A percentile compares a stretch with the other conserved stretches of the same genome.
Conservation (phyloP, 2,888 invertebrate species). For the Isotomurus palustris region DNA sequence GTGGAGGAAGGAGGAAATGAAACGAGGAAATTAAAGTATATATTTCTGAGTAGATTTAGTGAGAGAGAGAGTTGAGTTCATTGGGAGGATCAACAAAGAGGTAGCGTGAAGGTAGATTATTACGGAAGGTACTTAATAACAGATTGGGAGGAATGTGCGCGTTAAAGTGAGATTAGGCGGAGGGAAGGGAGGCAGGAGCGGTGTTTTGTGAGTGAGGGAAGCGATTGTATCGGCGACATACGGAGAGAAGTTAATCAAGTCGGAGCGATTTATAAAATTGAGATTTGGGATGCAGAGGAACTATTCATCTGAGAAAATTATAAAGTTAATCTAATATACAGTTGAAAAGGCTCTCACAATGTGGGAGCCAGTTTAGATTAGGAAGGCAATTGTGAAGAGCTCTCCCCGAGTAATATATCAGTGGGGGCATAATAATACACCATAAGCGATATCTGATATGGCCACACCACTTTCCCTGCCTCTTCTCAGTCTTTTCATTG, state of each 20-base stretch:
- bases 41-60: not conserved
- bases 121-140: too few species aligned
- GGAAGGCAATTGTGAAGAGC: constrained; percentile 39
- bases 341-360: constrained; percentile 43
- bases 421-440: constrained; percentile 29
- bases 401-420: constrained; percentile 39
- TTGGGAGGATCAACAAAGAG: not conserved
- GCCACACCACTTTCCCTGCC: constrained; percentile 5
- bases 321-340: constrained; percentile 45
- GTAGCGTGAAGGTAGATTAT: too few species aligned
- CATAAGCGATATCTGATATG: constrained; percentile 42
- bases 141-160: too few species aligned
- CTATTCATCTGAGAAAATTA: constrained; percentile 44
- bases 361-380: constrained; percentile 41
- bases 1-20: too few species aligned
- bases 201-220: not conserved
- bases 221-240: constrained; percentile 24
- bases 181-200: not conserved
- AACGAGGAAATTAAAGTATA: too few species aligned
- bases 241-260: constrained; percentile 32
- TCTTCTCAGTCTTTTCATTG: constrained; percentile 32
- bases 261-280: constrained; percentile 39
- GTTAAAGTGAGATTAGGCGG: too few species aligned
- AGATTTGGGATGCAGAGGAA: constrained; percentile 34
- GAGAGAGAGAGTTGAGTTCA: not conserved